Base-by-base conservation (phyloP, 2,797 vertebrate genomes). In the Okamejei kenojei region DNA sequence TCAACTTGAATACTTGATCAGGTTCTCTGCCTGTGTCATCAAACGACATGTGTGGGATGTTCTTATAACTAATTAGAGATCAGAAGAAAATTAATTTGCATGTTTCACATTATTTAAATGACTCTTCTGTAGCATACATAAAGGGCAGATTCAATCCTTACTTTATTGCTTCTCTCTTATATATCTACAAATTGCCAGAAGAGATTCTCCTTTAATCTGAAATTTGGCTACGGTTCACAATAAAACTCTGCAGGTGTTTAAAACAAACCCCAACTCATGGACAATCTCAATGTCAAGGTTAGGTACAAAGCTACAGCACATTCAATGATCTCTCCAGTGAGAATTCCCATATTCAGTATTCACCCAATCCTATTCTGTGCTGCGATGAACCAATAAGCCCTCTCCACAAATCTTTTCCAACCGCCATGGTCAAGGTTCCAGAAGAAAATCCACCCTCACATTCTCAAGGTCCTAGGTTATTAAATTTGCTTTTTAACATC, bases 21-120 rank as follows among this genome's bases (percentile, higher is more conserved):
- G 98, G 96, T 93, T 99, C 98, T 95, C 97, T 96, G 95, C 97
- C 97, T 0, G 97, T 95, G 93, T 98, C 98, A 93, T 98, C 98
- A 93, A 99, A 99, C 17, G 98, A 99, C 98, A 99, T 99, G 93
- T 99, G 98, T 93, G 98, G 97, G 95, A 99, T 97, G 95, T 99
- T 99, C 95, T 97, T 99, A 95, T 97, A 99, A 94, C 98, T 99
- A 94, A 80, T 93, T 78, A 94, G 91, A 80, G 38, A 94, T n/a
- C 94, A 65, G 90, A 1, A 54, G 82, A 78, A 78, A 93, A 78
- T 84, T 0, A 63, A 19, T 76, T 76, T 54, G 71, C 71, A 92
- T 73, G 35, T 73, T 54, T 13, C 73, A 68, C 2, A 58, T 54
- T 8, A 58, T 23, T 76, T 76, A 11, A 84, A 6, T 17, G 19